Conservation (phyloP, 92 coral and sea anemone species). For the Galaxea fascicularis region DNA sequence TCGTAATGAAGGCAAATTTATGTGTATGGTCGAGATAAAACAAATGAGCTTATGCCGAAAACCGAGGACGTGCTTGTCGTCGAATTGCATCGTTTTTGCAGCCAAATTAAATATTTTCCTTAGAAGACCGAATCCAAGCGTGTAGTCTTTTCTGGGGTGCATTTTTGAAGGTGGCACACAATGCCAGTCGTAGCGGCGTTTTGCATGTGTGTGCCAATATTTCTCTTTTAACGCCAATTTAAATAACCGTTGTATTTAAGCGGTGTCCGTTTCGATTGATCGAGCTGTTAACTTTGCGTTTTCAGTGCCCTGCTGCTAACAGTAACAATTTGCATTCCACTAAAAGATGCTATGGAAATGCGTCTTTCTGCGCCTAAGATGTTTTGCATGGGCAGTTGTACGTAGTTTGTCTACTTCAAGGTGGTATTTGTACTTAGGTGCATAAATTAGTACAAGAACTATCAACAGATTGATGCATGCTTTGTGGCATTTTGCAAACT, state of each 20-base stretch:
- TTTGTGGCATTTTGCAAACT: slow-evolving; percentile 12
- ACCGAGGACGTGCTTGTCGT: slow-evolving; percentile 13
- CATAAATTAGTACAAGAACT: not conserved
- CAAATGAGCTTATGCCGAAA: slow-evolving; percentile 29
- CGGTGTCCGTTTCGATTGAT: slow-evolving; percentile 31
- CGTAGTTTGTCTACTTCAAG: not conserved
- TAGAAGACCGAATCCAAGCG: not conserved
- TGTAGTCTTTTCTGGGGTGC: not conserved
- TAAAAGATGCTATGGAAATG: too few relatives aligned
- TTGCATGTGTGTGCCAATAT: slow-evolving; percentile 29
- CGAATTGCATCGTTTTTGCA: not conserved
- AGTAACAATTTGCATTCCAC: not conserved
- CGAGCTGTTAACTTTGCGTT: slow-evolving; percentile 5
- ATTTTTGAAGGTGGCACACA: not conserved
- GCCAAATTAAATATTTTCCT: not conserved
- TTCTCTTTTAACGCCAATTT: slow-evolving; percentile 15
- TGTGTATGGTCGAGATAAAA: slow-evolving; percentile 31
- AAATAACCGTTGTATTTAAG: slow-evolving; percentile 29
- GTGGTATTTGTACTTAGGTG: not conserved
- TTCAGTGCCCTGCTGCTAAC: not conserved
- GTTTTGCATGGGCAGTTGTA: not conserved
- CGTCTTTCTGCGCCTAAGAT: not conserved
- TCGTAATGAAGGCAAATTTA: slow-evolving; percentile 45
- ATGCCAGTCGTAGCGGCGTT: not conserved
- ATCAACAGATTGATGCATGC: not conserved